phyloP scores from a whole-genome alignment of 2,888 invertebrate species.

The Automeris io region DNA sequence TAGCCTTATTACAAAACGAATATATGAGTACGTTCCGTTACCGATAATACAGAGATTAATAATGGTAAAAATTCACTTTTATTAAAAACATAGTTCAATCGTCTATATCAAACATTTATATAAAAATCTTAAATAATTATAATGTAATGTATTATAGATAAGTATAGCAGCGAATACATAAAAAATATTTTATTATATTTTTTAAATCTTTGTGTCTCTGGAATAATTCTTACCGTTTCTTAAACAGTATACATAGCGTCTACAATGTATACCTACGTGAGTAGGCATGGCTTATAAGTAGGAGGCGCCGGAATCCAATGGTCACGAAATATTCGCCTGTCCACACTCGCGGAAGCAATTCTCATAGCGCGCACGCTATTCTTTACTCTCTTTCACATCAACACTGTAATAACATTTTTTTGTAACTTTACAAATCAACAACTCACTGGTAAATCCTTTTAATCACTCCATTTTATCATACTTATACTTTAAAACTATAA shows the following conservation, averaged over 20 bases:
- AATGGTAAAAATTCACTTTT: too few relatives aligned
- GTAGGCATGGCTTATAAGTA: slow-evolving; percentile 5
- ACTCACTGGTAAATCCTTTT: background rate
- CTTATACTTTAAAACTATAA: background rate
- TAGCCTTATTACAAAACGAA: too few relatives aligned
- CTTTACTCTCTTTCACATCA: slow-evolving; percentile 13
- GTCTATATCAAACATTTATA: too few relatives aligned
- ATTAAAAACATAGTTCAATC: too few relatives aligned
- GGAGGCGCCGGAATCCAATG: slow-evolving; percentile 7
- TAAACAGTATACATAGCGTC: background rate
- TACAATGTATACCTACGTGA: background rate
- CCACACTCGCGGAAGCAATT: slow-evolving; percentile 14
- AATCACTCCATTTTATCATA: background rate
- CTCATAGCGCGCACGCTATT: slow-evolving; percentile 13
- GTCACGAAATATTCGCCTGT: slow-evolving; percentile 18
- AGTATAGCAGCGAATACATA: too few relatives aligned
- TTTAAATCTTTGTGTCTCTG: background rate
- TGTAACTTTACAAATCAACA: background rate
- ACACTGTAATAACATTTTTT: background rate
- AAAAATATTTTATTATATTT: background rate
- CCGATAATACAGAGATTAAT: too few relatives aligned
- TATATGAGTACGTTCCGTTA: too few relatives aligned
- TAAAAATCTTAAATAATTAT: too few relatives aligned
- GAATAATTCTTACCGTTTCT: background rate
- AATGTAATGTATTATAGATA: too few relatives aligned